Evolutionary conservation across 2,797 vertebrate species (phyloP).

Genomic region (Centropyge bicolor): DNA sequence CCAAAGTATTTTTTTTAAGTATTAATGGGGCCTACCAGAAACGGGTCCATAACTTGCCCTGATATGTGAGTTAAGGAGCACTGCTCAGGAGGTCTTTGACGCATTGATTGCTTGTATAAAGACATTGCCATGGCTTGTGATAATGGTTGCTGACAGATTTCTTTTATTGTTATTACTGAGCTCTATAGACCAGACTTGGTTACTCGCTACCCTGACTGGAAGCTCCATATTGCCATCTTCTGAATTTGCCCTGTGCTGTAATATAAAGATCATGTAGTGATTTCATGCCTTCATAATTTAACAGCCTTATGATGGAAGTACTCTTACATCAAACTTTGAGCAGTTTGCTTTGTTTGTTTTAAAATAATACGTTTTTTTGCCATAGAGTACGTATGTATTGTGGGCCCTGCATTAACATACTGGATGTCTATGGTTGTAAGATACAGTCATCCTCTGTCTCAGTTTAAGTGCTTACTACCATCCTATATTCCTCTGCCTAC

Average conservation of each 20-base stretch:
- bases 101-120: conserved; percentile 12
- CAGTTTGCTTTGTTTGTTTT: conserved; percentile 5
- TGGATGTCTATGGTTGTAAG: background rate
- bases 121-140: background rate
- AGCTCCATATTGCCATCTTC: conserved; percentile 33
- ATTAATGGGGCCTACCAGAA: background rate
- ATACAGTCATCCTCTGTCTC: conserved; percentile 3
- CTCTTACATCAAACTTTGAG: conserved; percentile 20
- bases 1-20: conserved; percentile 4
- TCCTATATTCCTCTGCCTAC: background rate
- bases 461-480: conserved; percentile 10
- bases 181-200: background rate
- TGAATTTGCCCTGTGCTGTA: conserved; percentile 36
- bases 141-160: background rate
- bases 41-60: background rate
- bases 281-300: conserved; percentile 28
- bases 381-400: background rate
- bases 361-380: background rate
- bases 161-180: conserved; percentile 22
- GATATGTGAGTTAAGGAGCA: background rate
- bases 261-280: conserved; percentile 31
- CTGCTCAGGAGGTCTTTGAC: conserved; percentile 1
- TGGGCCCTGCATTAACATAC: background rate
- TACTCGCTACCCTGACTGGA: background rate
- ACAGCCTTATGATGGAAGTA: conserved; percentile 24